Conservation (phyloP, 2,888 invertebrate genomes). For the Uropetala carovei region DNA sequence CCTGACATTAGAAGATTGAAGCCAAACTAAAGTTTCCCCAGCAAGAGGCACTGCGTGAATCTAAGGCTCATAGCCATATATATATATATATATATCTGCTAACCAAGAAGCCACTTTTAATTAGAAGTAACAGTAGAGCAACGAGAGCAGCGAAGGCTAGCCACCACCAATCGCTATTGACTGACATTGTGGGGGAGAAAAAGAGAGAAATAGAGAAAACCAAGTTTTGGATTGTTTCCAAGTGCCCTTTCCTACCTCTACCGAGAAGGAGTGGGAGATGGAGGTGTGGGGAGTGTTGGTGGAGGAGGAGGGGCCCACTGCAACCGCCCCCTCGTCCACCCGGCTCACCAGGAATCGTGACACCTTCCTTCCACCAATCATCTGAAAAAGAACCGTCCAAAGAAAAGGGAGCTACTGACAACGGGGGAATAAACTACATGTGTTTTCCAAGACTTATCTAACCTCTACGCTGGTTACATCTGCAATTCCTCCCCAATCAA, state of each 20-base stretch:
- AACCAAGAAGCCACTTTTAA: constrained; percentile 41
- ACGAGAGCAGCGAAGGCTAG: constrained; percentile 56
- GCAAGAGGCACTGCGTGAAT: constrained; percentile 31
- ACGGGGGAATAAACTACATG: constrained; percentile 10
- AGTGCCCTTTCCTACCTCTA: constrained; percentile 60
- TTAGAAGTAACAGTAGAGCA: constrained; percentile 35
- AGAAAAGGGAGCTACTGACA: constrained; percentile 65
- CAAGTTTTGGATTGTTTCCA: constrained; percentile 27
- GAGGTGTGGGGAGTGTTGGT: constrained; percentile 42
- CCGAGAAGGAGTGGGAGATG: constrained; percentile 59
- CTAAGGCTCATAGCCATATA: constrained; percentile 1
- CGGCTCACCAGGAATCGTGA: constrained; percentile 90
- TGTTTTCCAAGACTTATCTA: not conserved
- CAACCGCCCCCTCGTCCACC: constrained; percentile 79
- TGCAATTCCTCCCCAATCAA: not conserved
- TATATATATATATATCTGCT: constrained; percentile 35
- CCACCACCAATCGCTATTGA: constrained; percentile 56
- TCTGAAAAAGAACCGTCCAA: constrained; percentile 69
- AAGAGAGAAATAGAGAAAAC: constrained; percentile 36
- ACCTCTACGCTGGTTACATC: not conserved
- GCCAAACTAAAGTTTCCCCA: constrained; percentile 41
- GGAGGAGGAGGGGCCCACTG: constrained; percentile 70
- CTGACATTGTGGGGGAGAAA: constrained; percentile 24
- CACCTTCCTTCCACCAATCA: constrained; percentile 79
- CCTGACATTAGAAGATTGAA: constrained; percentile 40